Evolutionary conservation across 2,888 invertebrate genomes (phyloP), one percentile per base, ranked within the genome.

Genomic region (Nomada fucata): DNA sequence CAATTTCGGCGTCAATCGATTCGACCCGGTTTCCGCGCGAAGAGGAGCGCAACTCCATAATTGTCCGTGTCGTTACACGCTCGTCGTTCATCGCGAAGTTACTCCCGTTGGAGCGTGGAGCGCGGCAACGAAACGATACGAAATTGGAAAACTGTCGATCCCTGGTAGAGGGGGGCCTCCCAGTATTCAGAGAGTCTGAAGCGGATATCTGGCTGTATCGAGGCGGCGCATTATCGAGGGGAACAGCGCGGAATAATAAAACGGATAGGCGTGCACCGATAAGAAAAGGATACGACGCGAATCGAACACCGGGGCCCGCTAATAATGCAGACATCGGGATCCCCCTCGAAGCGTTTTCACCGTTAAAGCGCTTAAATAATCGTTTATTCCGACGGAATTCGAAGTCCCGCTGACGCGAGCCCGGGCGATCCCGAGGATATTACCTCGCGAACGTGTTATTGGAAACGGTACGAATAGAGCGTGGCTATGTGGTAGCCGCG

Each of bases 81-180:
- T n/a, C 23, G 23, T 57, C 57, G 44, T 73, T 65, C 59, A 60
- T 47, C 74, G 60, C 65, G n/a, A 20, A n/a, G 63, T 15, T 55
- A 47, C 26, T 55, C 64, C 20, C 76, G 42, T 65, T 72, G 64
- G 76, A 65, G 57, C 78, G 63, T 23, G 36, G 47, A 23, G 20
- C 50, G 61, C 60, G 61, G 61, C 55, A 13, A 29, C 64, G 69
- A 77, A 80, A 83, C 63, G 77, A 83, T 68, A 71, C 78, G 52
- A 72, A 87, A 87, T 84, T 84, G 87, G 83, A 84, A 87, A 86
- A 73, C 72, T 76, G 82, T 86, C 84, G 84, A 82, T 84, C 70
- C 61, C 55, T 23, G 18, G 42, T 29, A 72, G 70, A 59, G 3
- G 36, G 64, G 50, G 77, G 69, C 67, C 70, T 29, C 63, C 70